Base-by-base conservation (phyloP, 2,888 invertebrate species). In the Alitta virens region DNA sequence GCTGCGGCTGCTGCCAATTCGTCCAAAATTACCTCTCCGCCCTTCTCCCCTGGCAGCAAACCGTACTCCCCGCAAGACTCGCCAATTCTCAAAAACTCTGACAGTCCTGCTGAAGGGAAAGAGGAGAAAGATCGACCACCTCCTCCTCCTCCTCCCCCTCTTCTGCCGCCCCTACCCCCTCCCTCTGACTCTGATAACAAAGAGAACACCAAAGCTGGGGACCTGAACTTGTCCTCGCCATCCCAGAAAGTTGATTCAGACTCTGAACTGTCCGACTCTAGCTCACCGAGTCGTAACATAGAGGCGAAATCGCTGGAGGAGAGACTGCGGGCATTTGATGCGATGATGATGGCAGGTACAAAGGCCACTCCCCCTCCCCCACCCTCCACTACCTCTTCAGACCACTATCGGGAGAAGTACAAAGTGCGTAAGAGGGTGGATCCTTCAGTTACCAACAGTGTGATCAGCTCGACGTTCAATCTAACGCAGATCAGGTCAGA, bases 321-420 rank as follows among this genome's bases (percentile, higher is more conserved):
- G 81, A 87, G 95, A 68, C 92, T 98, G 73, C 88, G 91, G 69
- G 92, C 91, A 58, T 86, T 97, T 63, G 95, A 96, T 83, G 95
- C 94, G 81, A 92, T 92, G 79, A 93, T 94, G 78, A 92, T 55
- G 33, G 61, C 59, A 59, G 63, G 66, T 5, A 53, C 57, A 23
- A 67, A 68, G 43, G 67, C 46, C 16, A 54, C 33, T 12, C 63
- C 64, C 40, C 65, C 33, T 27, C 21, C 38, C 2, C 18, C 63
- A 2, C 50, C 62, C 5, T 38, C 62, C 14, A 40, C 56, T 7
- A 42, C 63, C 2, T 9, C 63, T 12, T 52, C 54, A 1, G 62
- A 76, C 12, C 77, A 68, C 25, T 70, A 70, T 49, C 57, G 70
- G 9, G 67, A 65, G 27, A 67, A 66, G 51, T 70, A 67, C 63